A percentile compares a stretch with the other conserved stretches of the same genome.
phyloP scores from a whole-genome alignment of 1,140 invertebrate species.

The Pantala flavescens region DNA sequence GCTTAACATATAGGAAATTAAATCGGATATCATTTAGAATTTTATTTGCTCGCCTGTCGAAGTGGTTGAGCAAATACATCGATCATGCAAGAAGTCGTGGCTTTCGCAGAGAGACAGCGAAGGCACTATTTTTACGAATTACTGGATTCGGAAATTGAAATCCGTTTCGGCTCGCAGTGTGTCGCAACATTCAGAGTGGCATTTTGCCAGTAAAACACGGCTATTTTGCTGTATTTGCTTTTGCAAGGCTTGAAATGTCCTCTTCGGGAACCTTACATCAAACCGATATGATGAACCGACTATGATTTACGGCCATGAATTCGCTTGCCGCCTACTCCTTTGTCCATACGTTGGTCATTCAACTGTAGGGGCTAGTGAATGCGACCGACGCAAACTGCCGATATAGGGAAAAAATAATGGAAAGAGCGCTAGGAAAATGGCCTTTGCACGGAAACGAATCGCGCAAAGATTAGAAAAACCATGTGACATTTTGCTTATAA shows the following conservation, averaged over 20 bases:
- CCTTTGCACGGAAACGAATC: no score
- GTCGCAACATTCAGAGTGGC: neutral
- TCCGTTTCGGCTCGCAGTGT: neutral
- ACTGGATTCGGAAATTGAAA: conserved; percentile 1
- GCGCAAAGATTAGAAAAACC: no score
- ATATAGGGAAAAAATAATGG: no score
- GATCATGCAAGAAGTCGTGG: neutral
- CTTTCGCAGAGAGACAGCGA: neutral
- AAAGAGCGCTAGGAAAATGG: no score
- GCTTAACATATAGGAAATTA: no score
- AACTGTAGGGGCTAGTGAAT: no score
- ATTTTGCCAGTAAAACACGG: neutral
- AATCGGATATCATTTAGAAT: no score
- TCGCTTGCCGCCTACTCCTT: neutral
- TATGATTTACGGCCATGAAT: neutral
- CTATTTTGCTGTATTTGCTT: neutral
- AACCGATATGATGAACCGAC: neutral
- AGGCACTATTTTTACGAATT: neutral
- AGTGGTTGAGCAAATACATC: neutral
- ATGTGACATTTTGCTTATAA: no score
- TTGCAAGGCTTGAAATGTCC: neutral
- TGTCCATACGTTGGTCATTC: no score
- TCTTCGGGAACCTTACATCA: neutral
- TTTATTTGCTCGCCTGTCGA: neutral
- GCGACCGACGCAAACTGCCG: no score